Evolutionary conservation across 2,113 vertebrate species (phyloP).

Genomic region (Phalacrocorax carbo): DNA sequence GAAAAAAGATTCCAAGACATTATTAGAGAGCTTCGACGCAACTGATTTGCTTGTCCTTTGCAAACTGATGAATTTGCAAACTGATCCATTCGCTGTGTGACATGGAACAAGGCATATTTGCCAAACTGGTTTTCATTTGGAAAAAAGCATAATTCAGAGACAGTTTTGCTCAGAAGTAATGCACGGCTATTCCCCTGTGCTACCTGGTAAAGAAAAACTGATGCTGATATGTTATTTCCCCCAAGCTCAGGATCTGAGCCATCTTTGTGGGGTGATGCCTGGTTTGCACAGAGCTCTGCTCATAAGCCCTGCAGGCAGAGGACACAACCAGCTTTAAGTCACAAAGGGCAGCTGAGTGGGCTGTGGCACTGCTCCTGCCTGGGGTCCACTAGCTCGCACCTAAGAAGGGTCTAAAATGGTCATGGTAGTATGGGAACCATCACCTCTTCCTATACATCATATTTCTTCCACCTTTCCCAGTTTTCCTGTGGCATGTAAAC

Average conservation of each 20-base stretch:
- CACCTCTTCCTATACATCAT: background rate
- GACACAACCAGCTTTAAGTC: background rate
- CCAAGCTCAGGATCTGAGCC: background rate
- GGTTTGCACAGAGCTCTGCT: background rate
- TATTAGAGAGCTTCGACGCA: background rate
- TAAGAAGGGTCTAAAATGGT: background rate
- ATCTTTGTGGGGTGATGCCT: background rate
- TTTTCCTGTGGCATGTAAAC: background rate
- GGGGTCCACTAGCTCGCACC: accelerated
- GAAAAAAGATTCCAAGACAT: background rate
- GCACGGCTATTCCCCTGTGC: background rate
- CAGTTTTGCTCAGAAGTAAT: background rate
- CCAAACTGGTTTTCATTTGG: background rate
- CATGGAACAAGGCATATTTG: background rate
- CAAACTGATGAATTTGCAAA: background rate
- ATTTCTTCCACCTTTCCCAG: background rate
- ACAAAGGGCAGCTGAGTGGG: background rate
- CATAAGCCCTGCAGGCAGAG: background rate
- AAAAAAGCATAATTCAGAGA: accelerated
- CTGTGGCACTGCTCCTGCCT: background rate
- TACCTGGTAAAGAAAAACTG: background rate
- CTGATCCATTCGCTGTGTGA: background rate
- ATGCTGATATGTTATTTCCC: background rate
- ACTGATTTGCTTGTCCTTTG: background rate
- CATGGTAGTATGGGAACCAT: background rate